Conservation (phyloP, 1,140 invertebrate species). For the Leptoteleia sp. region DNA sequence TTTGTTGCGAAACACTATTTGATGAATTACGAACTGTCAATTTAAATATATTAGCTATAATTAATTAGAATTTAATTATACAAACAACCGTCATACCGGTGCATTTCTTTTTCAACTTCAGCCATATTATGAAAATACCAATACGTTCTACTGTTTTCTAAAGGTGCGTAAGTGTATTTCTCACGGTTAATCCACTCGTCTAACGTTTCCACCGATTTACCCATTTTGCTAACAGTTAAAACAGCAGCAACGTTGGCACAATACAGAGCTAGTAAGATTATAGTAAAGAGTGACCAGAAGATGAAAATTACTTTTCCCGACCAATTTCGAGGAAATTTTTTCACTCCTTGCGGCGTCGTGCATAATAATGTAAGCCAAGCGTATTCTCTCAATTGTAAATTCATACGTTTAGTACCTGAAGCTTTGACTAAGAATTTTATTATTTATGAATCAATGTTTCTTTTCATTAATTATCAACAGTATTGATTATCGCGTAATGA, state of each 20-base stretch:
- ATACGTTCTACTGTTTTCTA: slow-evolving; percentile 91
- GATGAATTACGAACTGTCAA: no score
- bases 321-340: slow-evolving; percentile 95
- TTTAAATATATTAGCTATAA: no score
- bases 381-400: slow-evolving; percentile 94
- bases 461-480: no score
- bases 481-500: not conserved
- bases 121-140: slow-evolving; percentile 97
- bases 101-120: slow-evolving; percentile 94
- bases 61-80: no score
- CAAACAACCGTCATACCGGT: slow-evolving; percentile 94
- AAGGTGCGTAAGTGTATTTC: slow-evolving; percentile 93
- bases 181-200: slow-evolving; percentile 95
- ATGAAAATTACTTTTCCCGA: slow-evolving; percentile 93
- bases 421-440: not conserved
- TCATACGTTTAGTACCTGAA: slow-evolving; percentile 77
- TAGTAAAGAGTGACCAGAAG: slow-evolving; percentile 97
- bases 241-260: slow-evolving; percentile 97
- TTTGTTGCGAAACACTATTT: no score
- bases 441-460: not conserved
- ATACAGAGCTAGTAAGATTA: slow-evolving; percentile 97
- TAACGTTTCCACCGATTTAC: slow-evolving; percentile 93
- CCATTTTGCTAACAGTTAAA: slow-evolving; percentile 92
- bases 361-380: slow-evolving; percentile 98
- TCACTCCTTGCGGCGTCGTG: slow-evolving; percentile 94